A percentile compares a stretch with the other conserved stretches of the same genome.
These are phyloP conservation scores for Xyrauchen texanus DNA, from an alignment of 2,113 vertebrate species.

Conservation along the genomic window DNA sequence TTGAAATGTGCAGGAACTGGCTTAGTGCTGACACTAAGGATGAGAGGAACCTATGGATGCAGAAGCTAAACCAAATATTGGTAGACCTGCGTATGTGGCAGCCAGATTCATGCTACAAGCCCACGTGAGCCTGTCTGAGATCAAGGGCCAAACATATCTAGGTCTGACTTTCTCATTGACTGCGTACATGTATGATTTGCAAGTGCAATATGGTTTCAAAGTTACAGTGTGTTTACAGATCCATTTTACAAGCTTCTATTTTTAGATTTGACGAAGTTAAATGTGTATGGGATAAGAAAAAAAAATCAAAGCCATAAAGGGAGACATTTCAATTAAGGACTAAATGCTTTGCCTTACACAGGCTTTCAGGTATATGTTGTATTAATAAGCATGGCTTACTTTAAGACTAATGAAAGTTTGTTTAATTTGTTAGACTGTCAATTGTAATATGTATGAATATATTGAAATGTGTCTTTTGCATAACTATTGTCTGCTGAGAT, in stretches of 20 bases:
- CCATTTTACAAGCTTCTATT: conserved; percentile 35
- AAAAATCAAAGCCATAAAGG: conserved; percentile 64
- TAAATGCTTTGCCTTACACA: conserved; percentile 14
- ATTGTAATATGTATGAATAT: not conserved
- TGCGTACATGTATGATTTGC: conserved; percentile 36
- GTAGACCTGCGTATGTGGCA: conserved; percentile 95
- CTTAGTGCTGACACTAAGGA: conserved; percentile 97
- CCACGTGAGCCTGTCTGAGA: conserved; percentile 62
- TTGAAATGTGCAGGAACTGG: conserved; percentile 84
- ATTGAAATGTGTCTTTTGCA: not conserved
- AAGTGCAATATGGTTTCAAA: conserved; percentile 69
- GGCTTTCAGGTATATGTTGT: conserved; percentile 18
- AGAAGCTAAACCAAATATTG: conserved; percentile 91
- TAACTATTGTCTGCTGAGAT: not conserved
- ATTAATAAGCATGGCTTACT: not conserved
- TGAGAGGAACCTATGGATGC: conserved; percentile 96
- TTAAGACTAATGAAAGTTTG: not conserved
- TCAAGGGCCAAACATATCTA: conserved; percentile 16
- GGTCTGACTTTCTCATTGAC: conserved; percentile 5
- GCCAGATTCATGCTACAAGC: conserved; percentile 87
- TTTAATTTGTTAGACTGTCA: conserved; percentile 11
- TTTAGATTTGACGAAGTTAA: conserved; percentile 13
- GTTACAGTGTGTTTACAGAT: conserved; percentile 49
- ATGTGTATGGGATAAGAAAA: conserved; percentile 22
- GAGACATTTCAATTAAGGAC: conserved; percentile 48